Base-by-base conservation (phyloP, 2,797 vertebrate species). In the Antennarius maculatus region DNA sequence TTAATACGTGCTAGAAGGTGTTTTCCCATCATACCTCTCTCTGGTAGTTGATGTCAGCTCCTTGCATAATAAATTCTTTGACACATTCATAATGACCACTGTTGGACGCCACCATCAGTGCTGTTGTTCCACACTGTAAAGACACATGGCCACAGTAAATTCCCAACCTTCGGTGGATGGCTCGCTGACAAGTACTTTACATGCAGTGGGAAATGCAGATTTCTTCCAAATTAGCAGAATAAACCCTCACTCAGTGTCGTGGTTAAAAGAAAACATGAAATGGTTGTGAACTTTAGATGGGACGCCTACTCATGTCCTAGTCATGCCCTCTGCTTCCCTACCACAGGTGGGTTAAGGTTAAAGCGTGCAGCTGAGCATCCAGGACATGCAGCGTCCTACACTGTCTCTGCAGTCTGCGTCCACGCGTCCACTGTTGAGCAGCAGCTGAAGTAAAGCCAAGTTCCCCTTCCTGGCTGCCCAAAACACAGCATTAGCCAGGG, bases 321-420 rank as follows among this genome's bases (percentile, higher is more conserved):
- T 53, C 34, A 47, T 52, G 39, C 63, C 49, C 8, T 7, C 17
- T 29, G 65, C 74, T 63, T 64, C 69, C 46, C 81, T 61, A 52
- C 85, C 59, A 78, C 34, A 79, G 74, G 69, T 17, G 31, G 71
- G 61, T 73, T 80, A 75, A 42, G 81, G 82, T 18, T 84, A 88
- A 91, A 71, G 46, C 28, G 74, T 83, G 83, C 60, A 84, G 83
- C 82, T 46, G 70, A 80, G 75, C 51, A 42, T 74, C 71, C 42
- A 51, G 77, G 81, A 72, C 91, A 90, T 88, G 90, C 89, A 86
- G 72, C 57, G 76, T 78, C 95, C 15, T 97, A 99, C 97, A 79
- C 93, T 95, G 93, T 99, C 97, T 94, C 95, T 97, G 94, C 97
- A 99, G 95, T 99, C 97, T 58, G 96, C 94, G 43, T 99, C 97